phyloP scores from a whole-genome alignment of 2,797 vertebrate species.

The Periparus ater region DNA sequence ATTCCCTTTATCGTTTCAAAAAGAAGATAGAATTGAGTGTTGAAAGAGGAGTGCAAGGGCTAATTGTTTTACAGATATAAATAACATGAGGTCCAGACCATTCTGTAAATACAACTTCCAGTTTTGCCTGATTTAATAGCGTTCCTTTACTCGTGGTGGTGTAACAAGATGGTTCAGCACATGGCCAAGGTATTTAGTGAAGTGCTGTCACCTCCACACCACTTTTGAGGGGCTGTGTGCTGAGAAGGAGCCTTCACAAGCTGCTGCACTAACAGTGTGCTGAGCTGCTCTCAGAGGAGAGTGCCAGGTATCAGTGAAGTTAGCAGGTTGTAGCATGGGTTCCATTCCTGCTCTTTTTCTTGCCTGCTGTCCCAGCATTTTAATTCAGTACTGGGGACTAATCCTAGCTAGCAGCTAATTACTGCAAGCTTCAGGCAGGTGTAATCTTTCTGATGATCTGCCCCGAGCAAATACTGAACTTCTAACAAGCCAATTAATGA shows the following conservation, averaged over 20 bases:
- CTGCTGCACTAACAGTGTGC: neutral
- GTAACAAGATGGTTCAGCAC: neutral
- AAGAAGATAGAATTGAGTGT: neutral
- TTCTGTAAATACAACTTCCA: neutral
- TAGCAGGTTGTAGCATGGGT: neutral
- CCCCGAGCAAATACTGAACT: neutral
- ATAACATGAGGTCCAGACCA: neutral
- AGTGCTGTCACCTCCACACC: neutral
- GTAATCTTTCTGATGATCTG: neutral
- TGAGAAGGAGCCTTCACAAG: neutral
- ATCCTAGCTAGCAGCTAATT: neutral
- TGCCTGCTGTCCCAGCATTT: neutral
- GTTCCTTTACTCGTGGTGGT: neutral
- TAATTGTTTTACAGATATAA: neutral
- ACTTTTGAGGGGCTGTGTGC: neutral
- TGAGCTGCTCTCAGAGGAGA: neutral
- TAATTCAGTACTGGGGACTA: neutral
- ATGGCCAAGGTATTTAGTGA: neutral
- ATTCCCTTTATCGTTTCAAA: neutral
- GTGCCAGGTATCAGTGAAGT: neutral
- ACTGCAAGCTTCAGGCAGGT: neutral
- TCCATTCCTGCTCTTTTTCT: neutral
- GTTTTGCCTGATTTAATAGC: neutral
- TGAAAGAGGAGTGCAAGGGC: conserved; percentile 18
- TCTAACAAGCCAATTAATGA: neutral